These are phyloP conservation scores for Athalia cordata DNA, from an alignment of 2,888 invertebrate species.

Conservation along the genomic window DNA sequence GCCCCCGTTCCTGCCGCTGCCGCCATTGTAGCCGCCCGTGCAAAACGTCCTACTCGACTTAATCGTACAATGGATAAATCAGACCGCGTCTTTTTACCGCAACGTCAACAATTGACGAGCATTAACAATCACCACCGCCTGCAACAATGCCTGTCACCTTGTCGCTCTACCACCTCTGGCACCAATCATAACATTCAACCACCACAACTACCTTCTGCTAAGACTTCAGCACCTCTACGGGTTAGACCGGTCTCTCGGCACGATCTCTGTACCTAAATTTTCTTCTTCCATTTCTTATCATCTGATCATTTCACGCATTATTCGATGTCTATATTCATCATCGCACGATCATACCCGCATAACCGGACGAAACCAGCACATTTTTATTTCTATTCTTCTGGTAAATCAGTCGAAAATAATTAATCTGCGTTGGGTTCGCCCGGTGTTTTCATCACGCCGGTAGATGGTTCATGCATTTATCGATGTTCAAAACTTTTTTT, in stretches of 20 bases:
- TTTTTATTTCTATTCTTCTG: background rate
- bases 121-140: slow-evolving; percentile 34
- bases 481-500: slow-evolving; percentile 11
- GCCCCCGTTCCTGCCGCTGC: background rate
- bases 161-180: slow-evolving; percentile 68
- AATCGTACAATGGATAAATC: slow-evolving; percentile 13
- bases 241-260: slow-evolving; percentile 66
- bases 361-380: slow-evolving; percentile 34
- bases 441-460: background rate
- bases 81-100: slow-evolving; percentile 31
- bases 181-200: slow-evolving; percentile 68
- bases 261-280: slow-evolving; percentile 50
- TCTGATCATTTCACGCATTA: slow-evolving; percentile 8
- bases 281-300: slow-evolving; percentile 19
- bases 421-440: slow-evolving; percentile 28
- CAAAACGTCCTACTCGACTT: slow-evolving; percentile 50
- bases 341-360: slow-evolving; percentile 27
- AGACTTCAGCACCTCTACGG: slow-evolving; percentile 58
- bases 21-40: slow-evolving; percentile 42
- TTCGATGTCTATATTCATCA: background rate
- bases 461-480: slow-evolving; percentile 11
- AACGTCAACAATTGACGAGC: slow-evolving; percentile 31
- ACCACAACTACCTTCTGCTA: slow-evolving; percentile 52
- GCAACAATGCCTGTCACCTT: slow-evolving; percentile 41
- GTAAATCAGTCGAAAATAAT: background rate